Conservation (phyloP, 2,797 vertebrate species). For the Amniataba percoides region DNA sequence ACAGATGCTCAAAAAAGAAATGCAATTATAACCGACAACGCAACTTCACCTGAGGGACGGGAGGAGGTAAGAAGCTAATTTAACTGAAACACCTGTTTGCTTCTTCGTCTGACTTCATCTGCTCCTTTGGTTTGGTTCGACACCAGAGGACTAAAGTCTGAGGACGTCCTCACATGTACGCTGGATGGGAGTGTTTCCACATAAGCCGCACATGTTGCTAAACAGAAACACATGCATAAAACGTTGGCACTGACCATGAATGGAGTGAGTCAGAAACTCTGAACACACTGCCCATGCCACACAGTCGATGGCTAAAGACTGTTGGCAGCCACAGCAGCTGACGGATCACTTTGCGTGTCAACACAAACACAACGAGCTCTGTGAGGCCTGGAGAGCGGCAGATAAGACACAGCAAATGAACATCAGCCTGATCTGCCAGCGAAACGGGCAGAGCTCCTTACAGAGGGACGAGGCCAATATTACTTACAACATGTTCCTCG, state of each 20-base stretch:
- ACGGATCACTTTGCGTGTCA: conserved; percentile 23
- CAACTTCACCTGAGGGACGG: neutral
- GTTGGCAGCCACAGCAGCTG: conserved; percentile 23
- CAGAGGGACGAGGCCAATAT: conserved; percentile 11
- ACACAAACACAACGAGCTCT: conserved; percentile 55
- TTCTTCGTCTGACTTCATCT: neutral
- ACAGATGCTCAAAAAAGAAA: neutral
- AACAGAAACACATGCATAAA: conserved; percentile 27
- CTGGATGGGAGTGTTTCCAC: conserved; percentile 29
- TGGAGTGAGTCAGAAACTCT: neutral
- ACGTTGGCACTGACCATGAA: conserved; percentile 3
- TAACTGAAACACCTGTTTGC: neutral
- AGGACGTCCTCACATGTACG: neutral
- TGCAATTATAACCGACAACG: neutral
- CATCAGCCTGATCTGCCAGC: conserved; percentile 40
- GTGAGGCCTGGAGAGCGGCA: conserved; percentile 46
- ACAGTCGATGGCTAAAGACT: conserved; percentile 20
- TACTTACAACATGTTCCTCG: conserved; percentile 38
- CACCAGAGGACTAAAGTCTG: neutral
- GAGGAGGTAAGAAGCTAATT: neutral
- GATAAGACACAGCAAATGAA: conserved; percentile 61
- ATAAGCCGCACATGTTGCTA: neutral
- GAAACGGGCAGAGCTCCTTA: conserved; percentile 14
- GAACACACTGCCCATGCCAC: conserved; percentile 18
- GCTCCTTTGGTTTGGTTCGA: neutral